Base-by-base conservation (phyloP, 2,888 invertebrate species). In the Trichopria drosophilae region DNA sequence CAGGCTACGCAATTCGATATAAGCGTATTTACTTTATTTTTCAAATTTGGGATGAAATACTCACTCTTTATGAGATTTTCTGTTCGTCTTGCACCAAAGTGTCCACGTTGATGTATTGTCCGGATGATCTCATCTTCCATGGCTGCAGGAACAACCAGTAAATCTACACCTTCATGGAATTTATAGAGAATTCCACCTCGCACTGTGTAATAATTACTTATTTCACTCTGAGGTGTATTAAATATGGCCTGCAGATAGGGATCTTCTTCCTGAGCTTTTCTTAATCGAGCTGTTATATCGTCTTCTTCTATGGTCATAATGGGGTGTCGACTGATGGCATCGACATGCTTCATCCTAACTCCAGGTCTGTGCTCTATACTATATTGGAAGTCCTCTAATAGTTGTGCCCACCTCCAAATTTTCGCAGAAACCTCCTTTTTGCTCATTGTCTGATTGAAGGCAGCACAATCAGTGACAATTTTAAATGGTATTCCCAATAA, bases 401-500 rank as follows among this genome's bases (percentile, higher is more conserved):
- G 7, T 4, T 51, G 13, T 0, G 37, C 37, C 54, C 54, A 56
- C 22, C 56, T 44, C 2, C 50, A 52, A 1, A 59, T 41, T 19
- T 36, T 20, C 0, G 40, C 32, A 0, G 34, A 22, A 3, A 56
- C 20, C 6, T 58, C 52, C 15, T 49, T 46, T 10, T 55, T 55
- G 10, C 32, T 12, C 47, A 56, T 58, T 7, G 52, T 55, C n/a
- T 39, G 18, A 29, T 55, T 42, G 6, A 54, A 52, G 1, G 58
- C 52, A 1, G 31, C 18, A 13, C 53, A 57, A 41, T 59, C 57
- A n/a, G n/a, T n/a, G n/a, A n/a, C n/a, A n/a, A n/a, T n/a, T n/a
- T n/a, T n/a, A n/a, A n/a, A n/a, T n/a, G n/a, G n/a, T n/a, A n/a
- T n/a, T n/a, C n/a, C n/a, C n/a, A n/a, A n/a, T n/a, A n/a, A n/a